Evolutionary conservation across 2,888 invertebrate species (phyloP), one percentile per base, ranked within the genome.

Genomic region (Pecten maximus): DNA sequence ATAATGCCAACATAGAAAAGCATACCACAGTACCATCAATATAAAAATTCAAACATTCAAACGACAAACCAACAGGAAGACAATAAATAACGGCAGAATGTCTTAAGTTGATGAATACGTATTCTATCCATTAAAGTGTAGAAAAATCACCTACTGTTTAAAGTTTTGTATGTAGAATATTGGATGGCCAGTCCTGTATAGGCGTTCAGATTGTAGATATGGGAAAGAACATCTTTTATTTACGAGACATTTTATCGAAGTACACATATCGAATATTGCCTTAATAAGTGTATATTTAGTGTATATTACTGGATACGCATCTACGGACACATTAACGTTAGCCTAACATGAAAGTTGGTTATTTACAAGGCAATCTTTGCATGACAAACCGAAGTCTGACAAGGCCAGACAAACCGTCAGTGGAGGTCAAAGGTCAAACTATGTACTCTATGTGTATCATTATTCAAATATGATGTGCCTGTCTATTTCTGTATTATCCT

Each of bases 381-480:
- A 74, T 74, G 74, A 74, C 74, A 74, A 74, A 35, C 35, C 28
- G 74, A 74, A 74, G 74, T 74, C 74, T 74, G 35, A 74, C 28
- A 74, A 74, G 35, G 74, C 74, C 74, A 74, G 74, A 74, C 74
- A 74, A 28, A 74, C 74, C 35, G 12, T 74, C 74, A 35, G 28
- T 15, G 15, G 35, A 35, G 74, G 74, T 35, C 35, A 74, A 28
- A 35, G 28, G 74, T 74, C 74, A 74, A 74, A 28, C 23, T 6
- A 28, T 74, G 74, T 74, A 35, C 4, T 28, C 28, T 28, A 74
- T 74, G 35, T 35, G 35, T 74, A 74, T 74, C 74, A 35, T 74
- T 74, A 74, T 74, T 74, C 74, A 74, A 35, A 74, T 35, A 74
- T 74, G 74, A 74, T 74, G 74, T 74, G 28, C 35, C 35, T 74